Conservation (phyloP, 2,888 invertebrate genomes). For the Brenthis hecate region DNA sequence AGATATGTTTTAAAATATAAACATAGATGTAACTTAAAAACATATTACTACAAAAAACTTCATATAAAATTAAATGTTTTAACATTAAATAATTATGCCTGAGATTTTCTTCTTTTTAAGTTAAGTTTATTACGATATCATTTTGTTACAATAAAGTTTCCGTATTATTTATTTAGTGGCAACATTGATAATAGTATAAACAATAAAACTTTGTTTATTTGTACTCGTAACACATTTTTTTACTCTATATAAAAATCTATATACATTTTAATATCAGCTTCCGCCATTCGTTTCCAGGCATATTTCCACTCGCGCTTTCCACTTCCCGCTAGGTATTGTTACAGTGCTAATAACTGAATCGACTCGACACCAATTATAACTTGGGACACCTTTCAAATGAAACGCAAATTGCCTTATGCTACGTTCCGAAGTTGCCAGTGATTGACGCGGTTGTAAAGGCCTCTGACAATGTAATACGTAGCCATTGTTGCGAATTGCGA, state of each 20-base stretch:
- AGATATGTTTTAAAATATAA: too few relatives aligned
- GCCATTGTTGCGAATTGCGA: slow-evolving; percentile 25
- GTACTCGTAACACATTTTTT: background rate
- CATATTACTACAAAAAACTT: too few relatives aligned
- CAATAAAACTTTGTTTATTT: background rate
- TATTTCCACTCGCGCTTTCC: slow-evolving; percentile 47
- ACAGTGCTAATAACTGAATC: slow-evolving; percentile 43
- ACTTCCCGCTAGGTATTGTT: slow-evolving; percentile 45
- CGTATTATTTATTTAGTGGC: too few relatives aligned
- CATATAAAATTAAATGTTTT: too few relatives aligned
- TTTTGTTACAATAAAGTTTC: too few relatives aligned
- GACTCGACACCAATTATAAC: slow-evolving; percentile 64
- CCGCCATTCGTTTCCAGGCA: background rate
- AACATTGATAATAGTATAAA: too few relatives aligned
- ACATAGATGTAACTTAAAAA: too few relatives aligned
- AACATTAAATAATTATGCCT: too few relatives aligned
- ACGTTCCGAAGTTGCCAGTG: slow-evolving; percentile 41
- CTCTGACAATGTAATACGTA: slow-evolving; percentile 37
- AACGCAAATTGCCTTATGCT: slow-evolving; percentile 44
- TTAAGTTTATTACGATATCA: too few relatives aligned
- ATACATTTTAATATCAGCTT: slow-evolving; percentile 1
- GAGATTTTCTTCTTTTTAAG: too few relatives aligned
- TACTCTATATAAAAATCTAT: slow-evolving; percentile 2
- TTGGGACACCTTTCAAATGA: slow-evolving; percentile 47
- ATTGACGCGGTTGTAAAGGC: slow-evolving; percentile 43